Conservation (phyloP, 2,888 invertebrate genomes). For the Aelia acuminata region DNA sequence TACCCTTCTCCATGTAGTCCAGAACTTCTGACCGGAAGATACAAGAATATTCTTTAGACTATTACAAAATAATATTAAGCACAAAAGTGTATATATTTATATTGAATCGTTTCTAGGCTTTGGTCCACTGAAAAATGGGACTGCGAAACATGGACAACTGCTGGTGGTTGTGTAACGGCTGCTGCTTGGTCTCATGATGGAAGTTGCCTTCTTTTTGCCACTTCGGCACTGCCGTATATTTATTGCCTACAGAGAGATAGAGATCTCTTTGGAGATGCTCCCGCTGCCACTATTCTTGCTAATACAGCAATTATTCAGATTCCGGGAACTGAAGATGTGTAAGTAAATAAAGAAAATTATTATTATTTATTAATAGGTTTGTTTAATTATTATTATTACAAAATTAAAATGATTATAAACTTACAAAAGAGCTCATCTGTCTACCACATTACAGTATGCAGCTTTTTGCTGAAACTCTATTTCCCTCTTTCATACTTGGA, state of each 20-base stretch:
- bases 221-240: slow-evolving; percentile 71
- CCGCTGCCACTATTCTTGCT: slow-evolving; percentile 48
- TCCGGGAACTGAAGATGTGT: slow-evolving; percentile 54
- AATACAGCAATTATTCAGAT: slow-evolving; percentile 25
- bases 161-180: slow-evolving; percentile 76
- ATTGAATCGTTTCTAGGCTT: neutral
- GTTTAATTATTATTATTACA: neutral
- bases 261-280: slow-evolving; percentile 42
- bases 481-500: no score
- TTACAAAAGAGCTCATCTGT: no score
- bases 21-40: no score
- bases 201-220: slow-evolving; percentile 83
- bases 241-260: slow-evolving; percentile 58
- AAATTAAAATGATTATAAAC: no score
- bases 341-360: neutral
- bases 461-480: no score
- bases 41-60: no score
- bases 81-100: no score
- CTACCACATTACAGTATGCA: no score
- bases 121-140: slow-evolving; percentile 61
- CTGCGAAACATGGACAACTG: slow-evolving; percentile 60
- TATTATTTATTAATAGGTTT: neutral
- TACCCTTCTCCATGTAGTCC: no score
- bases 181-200: slow-evolving; percentile 83
- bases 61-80: no score